Evolutionary conservation across 2,888 invertebrate genomes (phyloP), one percentile per base, ranked within the genome.

Genomic region (Itoplectis maculator): DNA sequence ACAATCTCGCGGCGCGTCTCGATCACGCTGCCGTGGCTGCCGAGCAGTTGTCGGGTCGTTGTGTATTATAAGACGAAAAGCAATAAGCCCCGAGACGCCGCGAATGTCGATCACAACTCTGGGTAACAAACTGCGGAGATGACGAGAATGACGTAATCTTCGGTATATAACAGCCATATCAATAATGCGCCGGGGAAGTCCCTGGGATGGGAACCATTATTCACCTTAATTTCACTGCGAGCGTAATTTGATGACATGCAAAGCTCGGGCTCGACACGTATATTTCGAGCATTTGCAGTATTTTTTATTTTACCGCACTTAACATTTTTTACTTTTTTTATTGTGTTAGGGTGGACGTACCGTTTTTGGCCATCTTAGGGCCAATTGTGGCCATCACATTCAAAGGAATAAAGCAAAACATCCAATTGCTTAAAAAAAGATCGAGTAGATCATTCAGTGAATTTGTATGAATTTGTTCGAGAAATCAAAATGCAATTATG

Each of bases 71-170:
- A 73, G 47, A 42, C 35, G 35, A 45, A 15, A 68, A 42, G 66
- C 70, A 66, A 77, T 66, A 65, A 66, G 61, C 70, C n/a, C 13
- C 18, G 42, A 23, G 18, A 35, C 13, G 63, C 47, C 13, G 63
- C 47, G 8, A 23, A 35, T 59, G 56, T 40, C 40, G 49, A 79
- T 59, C 73, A 51, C 47, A 79, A 68, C 61, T 68, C 42, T 15
- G 7, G 9, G 15, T 15, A 40, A 35, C 18, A 59, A 47, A 65
- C 47, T 8, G 15, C 40, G 56, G 40, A 18, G 49, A 51, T n/a
- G 9, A 66, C 11, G 23, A 6, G 0, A 7, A 13, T 47, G 42
- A n/a, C 47, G 47, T 23, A 29, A 47, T 45, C 0, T n/a, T n/a
- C 35, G 35, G n/a, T n/a, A 68, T 15, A 9, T 18, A 68, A 49